phyloP scores from a whole-genome alignment of 2,888 invertebrate genomes.

The Hyalella azteca region DNA sequence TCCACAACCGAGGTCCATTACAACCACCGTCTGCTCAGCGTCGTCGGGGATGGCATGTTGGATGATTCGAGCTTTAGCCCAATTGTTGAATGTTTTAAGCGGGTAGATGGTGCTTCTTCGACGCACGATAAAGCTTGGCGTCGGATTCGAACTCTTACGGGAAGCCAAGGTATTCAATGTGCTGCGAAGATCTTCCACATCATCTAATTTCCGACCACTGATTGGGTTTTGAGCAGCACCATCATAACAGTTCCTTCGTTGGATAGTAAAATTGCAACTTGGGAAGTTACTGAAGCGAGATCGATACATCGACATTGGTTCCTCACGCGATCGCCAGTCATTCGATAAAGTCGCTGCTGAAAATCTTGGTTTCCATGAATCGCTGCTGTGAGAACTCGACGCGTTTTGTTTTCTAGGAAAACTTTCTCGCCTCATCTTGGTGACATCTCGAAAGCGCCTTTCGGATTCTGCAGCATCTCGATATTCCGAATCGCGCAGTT shows the following conservation, averaged over 20 bases:
- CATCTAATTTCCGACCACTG: background rate
- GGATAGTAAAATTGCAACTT: background rate
- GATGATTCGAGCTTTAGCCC: conserved; percentile 24
- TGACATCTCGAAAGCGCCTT: background rate
- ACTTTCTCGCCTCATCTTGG: background rate
- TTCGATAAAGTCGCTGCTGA: background rate
- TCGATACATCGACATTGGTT: background rate
- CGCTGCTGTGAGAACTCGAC: background rate
- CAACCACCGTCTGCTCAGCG: background rate
- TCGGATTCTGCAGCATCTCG: background rate
- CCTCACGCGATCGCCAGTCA: background rate
- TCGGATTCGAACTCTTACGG: background rate
- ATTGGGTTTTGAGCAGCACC: background rate
- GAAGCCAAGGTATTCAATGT: background rate
- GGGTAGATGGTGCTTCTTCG: conserved; percentile 5
- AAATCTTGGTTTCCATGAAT: background rate
- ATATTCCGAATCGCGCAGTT: too few relatives aligned
- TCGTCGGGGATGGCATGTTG: conserved; percentile 23
- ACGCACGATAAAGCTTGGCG: background rate
- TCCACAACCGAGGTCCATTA: conserved; percentile 25
- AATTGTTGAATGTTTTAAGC: conserved; percentile 20
- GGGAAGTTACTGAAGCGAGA: background rate
- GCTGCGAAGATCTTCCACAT: background rate
- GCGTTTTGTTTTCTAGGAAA: background rate
- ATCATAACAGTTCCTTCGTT: background rate